phyloP scores from a whole-genome alignment of 2,113 vertebrate genomes.

The Poecilia latipinna region DNA sequence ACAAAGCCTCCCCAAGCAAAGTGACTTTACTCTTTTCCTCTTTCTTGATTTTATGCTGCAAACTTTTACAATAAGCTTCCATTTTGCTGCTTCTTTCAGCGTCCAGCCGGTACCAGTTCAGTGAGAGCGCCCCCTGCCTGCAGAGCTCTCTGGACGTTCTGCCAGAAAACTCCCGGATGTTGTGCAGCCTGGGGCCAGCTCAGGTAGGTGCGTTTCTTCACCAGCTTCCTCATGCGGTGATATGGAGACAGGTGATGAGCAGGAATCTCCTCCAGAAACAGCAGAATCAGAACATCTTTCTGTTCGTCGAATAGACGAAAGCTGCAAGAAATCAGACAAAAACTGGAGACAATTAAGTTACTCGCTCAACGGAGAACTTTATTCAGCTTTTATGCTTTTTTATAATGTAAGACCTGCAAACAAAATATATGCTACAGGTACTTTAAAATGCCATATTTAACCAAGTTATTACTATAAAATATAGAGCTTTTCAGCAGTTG shows the following conservation, averaged over 20 bases:
- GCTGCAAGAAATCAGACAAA: conserved; percentile 25
- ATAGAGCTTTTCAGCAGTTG: neutral
- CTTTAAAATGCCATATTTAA: neutral
- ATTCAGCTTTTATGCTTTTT: neutral
- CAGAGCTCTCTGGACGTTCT: conserved; percentile 66
- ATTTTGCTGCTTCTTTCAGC: neutral
- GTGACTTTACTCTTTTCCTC: neutral
- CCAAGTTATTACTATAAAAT: neutral
- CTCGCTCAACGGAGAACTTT: neutral
- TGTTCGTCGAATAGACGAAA: conserved; percentile 80
- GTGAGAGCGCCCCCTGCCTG: neutral
- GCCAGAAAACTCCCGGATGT: conserved; percentile 68
- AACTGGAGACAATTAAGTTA: neutral
- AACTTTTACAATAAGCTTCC: neutral
- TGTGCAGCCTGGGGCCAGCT: conserved; percentile 59
- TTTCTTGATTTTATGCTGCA: neutral
- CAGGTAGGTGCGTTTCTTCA: conserved; percentile 64
- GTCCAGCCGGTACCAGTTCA: neutral
- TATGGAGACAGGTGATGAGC: conserved; percentile 65
- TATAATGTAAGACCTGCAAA: neutral
- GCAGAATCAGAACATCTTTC: conserved; percentile 79
- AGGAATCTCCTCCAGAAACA: conserved; percentile 82
- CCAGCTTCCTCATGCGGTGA: conserved; percentile 72
- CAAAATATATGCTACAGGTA: neutral
- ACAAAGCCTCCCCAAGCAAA: neutral